Evolutionary conservation across 2,113 vertebrate species (phyloP).

Genomic region (Glaucidium brasilianum): DNA sequence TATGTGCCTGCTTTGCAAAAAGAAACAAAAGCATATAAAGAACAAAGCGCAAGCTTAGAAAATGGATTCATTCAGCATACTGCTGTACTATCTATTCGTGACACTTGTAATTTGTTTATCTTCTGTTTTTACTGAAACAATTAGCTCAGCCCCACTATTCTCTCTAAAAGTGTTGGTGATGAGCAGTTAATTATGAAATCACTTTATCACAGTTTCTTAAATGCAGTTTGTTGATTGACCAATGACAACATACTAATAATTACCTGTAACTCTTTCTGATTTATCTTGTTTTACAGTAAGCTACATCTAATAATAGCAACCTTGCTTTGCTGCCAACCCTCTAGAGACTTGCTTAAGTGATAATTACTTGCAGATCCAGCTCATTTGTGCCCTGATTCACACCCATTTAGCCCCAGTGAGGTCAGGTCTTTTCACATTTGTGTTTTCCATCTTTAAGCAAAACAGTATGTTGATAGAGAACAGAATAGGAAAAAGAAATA

Average conservation of each 20-base stretch:
- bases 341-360: not conserved
- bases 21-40: not conserved
- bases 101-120: not conserved
- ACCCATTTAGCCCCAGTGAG: not conserved
- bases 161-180: not conserved
- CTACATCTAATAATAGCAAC: conserved; percentile 22
- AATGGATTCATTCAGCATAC: not conserved
- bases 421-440: not conserved
- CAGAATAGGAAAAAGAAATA: not conserved
- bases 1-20: not conserved
- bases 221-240: conserved; percentile 46
- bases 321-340: not conserved
- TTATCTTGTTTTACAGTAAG: conserved; percentile 45
- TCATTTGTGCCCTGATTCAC: not conserved
- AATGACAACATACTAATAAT: not conserved
- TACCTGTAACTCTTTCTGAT: conserved; percentile 41
- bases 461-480: not conserved
- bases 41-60: not conserved
- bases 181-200: conserved; percentile 34
- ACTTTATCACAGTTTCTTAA: conserved; percentile 23
- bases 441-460: not conserved
- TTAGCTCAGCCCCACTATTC: not conserved
- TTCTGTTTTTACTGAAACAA: not conserved
- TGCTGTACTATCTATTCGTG: not conserved
- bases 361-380: conserved; percentile 5